Evolutionary conservation across 2,888 invertebrate genomes (phyloP), one percentile per base, ranked within the genome.

Genomic region (Campoplex capitator): DNA sequence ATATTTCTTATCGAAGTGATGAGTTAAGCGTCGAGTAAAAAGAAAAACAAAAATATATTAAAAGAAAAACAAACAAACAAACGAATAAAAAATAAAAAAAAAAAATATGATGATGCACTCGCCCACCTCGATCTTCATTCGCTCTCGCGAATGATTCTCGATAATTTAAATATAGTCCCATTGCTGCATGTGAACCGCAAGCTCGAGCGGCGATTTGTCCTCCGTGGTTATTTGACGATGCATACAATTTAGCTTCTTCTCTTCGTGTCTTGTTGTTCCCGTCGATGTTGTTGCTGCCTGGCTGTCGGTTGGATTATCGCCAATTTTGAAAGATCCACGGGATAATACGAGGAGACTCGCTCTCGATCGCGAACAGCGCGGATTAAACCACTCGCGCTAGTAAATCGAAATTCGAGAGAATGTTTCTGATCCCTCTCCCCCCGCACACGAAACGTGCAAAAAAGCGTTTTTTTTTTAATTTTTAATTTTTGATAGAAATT

Each of bases 131-230:
- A 42, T 32, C 48, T 23, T 8, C 65, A 23, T 54, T 65, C 42
- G 48, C 76, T 70, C 28, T 35, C 67, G 77, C 82, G 18, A 67
- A 58, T 58, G 82, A 85, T 78, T 85, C 82, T 82, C 81, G 78
- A 85, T 85, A 67, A 77, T 85, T 85, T 85, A 85, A 85, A 85
- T 85, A 85, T 85, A 85, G 82, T 85, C 38, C 23, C 67, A 67
- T 77, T 35, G 23, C 67, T 77, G n/a, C n/a, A n/a, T n/a, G 23
- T n/a, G 62, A 77, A n/a, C 58, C 65, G 35, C 58, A 67, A 38
- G 45, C 75, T 56, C 56, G 58, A 38, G 65, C 32, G 16, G 32
- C 16, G 76, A 76, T 76, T 76, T 76, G 62, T 76, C 48, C 62
- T 67, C 70, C 62, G 65, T 56, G 75, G 62, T 65, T 32, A 51